These are phyloP conservation scores for Shargacucullia verbasci DNA, from an alignment of 2,888 invertebrate genomes.

Conservation along the genomic window DNA sequence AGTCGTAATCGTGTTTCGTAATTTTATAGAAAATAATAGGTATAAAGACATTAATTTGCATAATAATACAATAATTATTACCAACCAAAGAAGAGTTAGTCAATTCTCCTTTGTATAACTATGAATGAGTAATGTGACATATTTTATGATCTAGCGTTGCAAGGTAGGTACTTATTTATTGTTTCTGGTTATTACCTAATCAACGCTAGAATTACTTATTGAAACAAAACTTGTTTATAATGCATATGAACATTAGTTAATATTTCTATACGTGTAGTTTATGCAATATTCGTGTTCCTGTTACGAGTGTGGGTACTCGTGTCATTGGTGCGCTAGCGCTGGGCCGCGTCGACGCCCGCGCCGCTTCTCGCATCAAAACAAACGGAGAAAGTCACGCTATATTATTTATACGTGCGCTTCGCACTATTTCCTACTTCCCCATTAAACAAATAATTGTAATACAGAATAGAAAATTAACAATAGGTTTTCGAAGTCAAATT, in stretches of 20 bases:
- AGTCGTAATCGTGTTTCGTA: not conserved
- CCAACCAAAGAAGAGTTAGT: constrained; percentile 15
- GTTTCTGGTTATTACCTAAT: constrained; percentile 48
- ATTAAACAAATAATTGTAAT: constrained; percentile 63
- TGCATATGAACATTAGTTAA: constrained; percentile 39
- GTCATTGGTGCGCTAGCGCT: constrained; percentile 24
- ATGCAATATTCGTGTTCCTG: constrained; percentile 52
- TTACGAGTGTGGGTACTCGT: constrained; percentile 41
- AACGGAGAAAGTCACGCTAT: constrained; percentile 82
- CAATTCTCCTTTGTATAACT: constrained; percentile 21
- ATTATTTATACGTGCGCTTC: constrained; percentile 74
- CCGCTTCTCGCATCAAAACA: constrained; percentile 74
- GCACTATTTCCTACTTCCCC: constrained; percentile 79
- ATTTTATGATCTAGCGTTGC: constrained; percentile 36
- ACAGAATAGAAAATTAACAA: constrained; percentile 60
- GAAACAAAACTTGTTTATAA: constrained; percentile 44
- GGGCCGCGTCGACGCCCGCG: constrained; percentile 44
- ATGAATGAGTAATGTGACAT: constrained; percentile 24
- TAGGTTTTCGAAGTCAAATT: constrained; percentile 45
- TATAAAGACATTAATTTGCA: constrained; percentile 24
- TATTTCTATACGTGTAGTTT: constrained; percentile 37
- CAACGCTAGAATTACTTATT: constrained; percentile 34
- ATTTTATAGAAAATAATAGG: constrained; percentile 11
- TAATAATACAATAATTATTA: constrained; percentile 22
- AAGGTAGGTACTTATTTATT: constrained; percentile 24